Base-by-base conservation (phyloP, 2,888 invertebrate species). In the Cybosia mesomella region DNA sequence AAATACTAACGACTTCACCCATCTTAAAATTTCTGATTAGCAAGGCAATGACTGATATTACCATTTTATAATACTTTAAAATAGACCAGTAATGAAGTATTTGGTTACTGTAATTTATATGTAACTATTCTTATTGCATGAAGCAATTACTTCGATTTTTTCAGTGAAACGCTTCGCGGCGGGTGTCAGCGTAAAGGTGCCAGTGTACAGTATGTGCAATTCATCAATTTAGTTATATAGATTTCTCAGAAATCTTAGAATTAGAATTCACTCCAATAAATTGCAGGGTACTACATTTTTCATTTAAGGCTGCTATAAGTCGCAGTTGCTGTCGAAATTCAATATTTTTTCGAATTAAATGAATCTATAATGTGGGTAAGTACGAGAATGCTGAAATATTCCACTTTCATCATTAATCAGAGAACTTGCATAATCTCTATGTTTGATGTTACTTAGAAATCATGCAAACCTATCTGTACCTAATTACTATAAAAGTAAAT, bases 401-500 rank as follows among this genome's bases (percentile, higher is more conserved):
- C n/a, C n/a, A n/a, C n/a, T n/a, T n/a, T n/a, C n/a, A n/a, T n/a
- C n/a, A n/a, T n/a, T n/a, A n/a, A n/a, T n/a, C n/a, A n/a, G n/a
- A n/a, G n/a, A n/a, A n/a, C n/a, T 28, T 28, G 2, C 28, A 28
- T 28, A 28, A 28, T 28, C 28, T 28, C 28, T 28, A n/a, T n/a
- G 28, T 49, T 49, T 49, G 5, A 49, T 18, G 18, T 9, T 49
- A 49, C 55, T 7, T 13, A 18, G 21, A 32, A 63, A 36, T 55
- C 54, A 55, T 10, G 2, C 11, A 64, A 49, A 49, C 15, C 22
- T 28, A 22, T 39, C 22, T 28, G 32, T 61, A n/a, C n/a, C n/a
- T n/a, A 66, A 22, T 21, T 57, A 66, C 55, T 9, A 34, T 72
- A 60, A 58, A 65, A 68, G 66, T 71, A 71, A 70, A 63, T 67